Conservation (phyloP, 2,113 vertebrate genomes). For the Trematomus loennbergii region DNA sequence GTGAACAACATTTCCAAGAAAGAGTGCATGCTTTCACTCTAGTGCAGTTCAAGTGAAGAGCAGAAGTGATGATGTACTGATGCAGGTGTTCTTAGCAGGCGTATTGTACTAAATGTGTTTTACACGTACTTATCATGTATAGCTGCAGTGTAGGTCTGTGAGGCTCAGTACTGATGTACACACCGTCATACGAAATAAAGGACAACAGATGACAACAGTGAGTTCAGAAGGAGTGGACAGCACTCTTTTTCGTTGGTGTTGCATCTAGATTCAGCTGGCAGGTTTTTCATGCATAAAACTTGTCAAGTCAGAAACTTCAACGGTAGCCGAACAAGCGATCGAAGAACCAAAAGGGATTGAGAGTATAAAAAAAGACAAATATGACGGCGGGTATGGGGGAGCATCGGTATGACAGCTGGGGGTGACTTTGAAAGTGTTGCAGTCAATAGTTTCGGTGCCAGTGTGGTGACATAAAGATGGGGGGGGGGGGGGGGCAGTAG, state of each 20-base stretch:
- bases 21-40: too few species aligned
- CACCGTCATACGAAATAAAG: neutral
- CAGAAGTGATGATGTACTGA: neutral
- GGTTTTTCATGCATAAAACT: conserved; percentile 3
- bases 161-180: neutral
- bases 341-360: neutral
- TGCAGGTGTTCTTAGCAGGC: neutral
- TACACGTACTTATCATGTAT: neutral
- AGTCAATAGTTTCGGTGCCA: conserved; percentile 73
- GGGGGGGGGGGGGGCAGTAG: conserved; percentile 16
- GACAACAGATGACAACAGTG: neutral
- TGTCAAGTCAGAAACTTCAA: neutral
- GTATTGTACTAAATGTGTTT: neutral
- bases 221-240: too few species aligned
- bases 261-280: neutral
- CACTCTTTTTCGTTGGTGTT: neutral
- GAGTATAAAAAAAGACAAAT: conserved; percentile 9
- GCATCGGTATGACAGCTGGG: conserved; percentile 44
- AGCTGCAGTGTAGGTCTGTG: neutral
- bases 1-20: too few species aligned
- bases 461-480: conserved; percentile 37
- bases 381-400: neutral
- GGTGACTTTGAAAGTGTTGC: conserved; percentile 78
- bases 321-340: conserved; percentile 12
- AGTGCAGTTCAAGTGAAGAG: too few species aligned